Conservation (phyloP, 2,888 invertebrate species). For the Neoitamus cyanurus region DNA sequence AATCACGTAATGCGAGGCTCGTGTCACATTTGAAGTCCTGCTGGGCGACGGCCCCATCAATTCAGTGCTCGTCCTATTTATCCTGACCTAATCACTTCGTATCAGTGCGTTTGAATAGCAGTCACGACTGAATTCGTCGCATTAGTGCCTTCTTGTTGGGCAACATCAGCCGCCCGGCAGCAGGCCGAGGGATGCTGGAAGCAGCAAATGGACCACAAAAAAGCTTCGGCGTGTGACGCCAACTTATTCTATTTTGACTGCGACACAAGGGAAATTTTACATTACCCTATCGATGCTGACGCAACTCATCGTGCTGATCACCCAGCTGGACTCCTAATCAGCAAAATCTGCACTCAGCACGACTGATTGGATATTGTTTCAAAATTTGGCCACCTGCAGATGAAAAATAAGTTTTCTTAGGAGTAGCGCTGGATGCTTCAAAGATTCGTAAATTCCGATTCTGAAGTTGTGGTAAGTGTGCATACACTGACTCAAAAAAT, state of each 20-base stretch:
- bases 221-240: conserved; percentile 19
- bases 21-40: conserved; percentile 49
- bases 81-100: conserved; percentile 36
- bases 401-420: too few species aligned
- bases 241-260: conserved; percentile 14
- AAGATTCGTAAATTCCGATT: too few species aligned
- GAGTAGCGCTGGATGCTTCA: too few species aligned
- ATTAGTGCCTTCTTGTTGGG: conserved; percentile 24
- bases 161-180: neutral
- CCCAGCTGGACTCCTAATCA: conserved; percentile 12
- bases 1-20: conserved; percentile 51
- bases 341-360: neutral
- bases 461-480: too few species aligned
- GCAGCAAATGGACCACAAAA: conserved; percentile 29
- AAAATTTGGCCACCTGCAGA: neutral
- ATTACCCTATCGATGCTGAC: neutral
- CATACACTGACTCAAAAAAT: too few species aligned
- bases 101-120: conserved; percentile 36
- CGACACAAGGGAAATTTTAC: neutral
- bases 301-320: neutral
- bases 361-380: neutral
- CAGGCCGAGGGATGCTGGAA: neutral
- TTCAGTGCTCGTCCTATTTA: conserved; percentile 4
- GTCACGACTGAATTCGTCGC: conserved; percentile 7
- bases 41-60: conserved; percentile 35